These are phyloP conservation scores for Macaria liturata DNA, from an alignment of 2,888 invertebrate species.

Conservation along the genomic window DNA sequence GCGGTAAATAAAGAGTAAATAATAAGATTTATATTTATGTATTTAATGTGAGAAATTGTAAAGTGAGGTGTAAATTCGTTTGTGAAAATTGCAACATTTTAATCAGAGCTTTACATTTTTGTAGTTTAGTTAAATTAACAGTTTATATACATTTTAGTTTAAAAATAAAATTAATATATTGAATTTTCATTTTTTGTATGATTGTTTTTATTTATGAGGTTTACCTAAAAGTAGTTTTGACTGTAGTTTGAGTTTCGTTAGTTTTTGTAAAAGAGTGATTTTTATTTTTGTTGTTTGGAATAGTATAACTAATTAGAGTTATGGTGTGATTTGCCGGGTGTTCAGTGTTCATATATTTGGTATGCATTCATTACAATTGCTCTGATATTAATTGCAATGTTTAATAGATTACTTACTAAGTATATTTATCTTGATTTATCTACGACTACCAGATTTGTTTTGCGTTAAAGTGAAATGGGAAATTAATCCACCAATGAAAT, in stretches of 20 bases:
- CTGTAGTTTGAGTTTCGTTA: slow-evolving; percentile 28
- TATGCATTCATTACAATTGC: too few relatives aligned
- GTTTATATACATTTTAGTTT: slow-evolving; percentile 36
- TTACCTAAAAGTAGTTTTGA: slow-evolving; percentile 47
- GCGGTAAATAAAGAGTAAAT: slow-evolving; percentile 33
- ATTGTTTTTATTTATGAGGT: slow-evolving; percentile 58
- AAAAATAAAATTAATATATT: slow-evolving; percentile 34
- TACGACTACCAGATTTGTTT: too few relatives aligned
- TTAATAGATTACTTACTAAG: too few relatives aligned
- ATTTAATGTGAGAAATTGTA: slow-evolving; percentile 45
- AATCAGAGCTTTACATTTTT: slow-evolving; percentile 58
- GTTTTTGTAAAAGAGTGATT: slow-evolving; percentile 19
- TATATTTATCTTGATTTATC: too few relatives aligned
- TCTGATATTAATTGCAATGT: too few relatives aligned
- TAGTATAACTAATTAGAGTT: slow-evolving; percentile 28
- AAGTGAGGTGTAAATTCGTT: slow-evolving; percentile 8
- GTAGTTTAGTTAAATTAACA: slow-evolving; percentile 4
- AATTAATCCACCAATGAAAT: too few relatives aligned
- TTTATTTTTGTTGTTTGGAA: slow-evolving; percentile 27
- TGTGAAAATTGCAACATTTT: slow-evolving; percentile 35
- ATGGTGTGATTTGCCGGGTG: slow-evolving; percentile 15
- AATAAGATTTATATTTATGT: slow-evolving; percentile 51
- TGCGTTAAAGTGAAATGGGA: too few relatives aligned
- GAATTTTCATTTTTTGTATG: slow-evolving; percentile 46
- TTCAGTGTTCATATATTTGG: slow-evolving; percentile 2